These are phyloP conservation scores for Fistularia commersonii DNA, from an alignment of 2,797 vertebrate species.

Conservation along the genomic window DNA sequence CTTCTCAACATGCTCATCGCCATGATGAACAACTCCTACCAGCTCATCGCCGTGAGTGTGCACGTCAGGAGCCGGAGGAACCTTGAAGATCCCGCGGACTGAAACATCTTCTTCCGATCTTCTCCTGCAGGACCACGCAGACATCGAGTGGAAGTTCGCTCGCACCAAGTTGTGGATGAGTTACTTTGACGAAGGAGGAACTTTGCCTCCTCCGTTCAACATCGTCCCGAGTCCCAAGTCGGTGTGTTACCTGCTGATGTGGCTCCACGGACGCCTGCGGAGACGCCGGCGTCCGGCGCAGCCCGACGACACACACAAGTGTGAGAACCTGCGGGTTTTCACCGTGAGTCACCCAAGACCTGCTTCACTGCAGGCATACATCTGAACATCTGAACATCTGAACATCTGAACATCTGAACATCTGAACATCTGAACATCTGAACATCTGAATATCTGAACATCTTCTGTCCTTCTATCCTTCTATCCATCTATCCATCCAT, in stretches of 20 bases:
- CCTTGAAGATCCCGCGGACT: too few species aligned
- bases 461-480: too few species aligned
- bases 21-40: conserved; percentile 99
- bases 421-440: too few species aligned
- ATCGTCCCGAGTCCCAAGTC: conserved; percentile 94
- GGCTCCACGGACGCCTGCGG: conserved; percentile 88
- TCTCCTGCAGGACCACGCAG: conserved; percentile 85
- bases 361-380: too few species aligned
- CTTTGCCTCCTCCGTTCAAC: conserved; percentile 93
- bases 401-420: too few species aligned
- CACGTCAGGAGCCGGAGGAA: too few species aligned
- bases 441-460: too few species aligned
- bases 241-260: conserved; percentile 89
- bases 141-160: conserved; percentile 97
- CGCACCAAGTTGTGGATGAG: conserved; percentile 98
- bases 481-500: too few species aligned
- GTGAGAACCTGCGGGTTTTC: conserved; percentile 88
- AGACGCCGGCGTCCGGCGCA: conserved; percentile 60
- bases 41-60: conserved; percentile 91
- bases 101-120: neutral
- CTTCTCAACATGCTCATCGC: conserved; percentile 97
- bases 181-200: conserved; percentile 94
- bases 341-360: conserved; percentile 84
- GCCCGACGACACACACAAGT: conserved; percentile 81
- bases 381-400: too few species aligned